Evolutionary conservation across 2,113 vertebrate species (phyloP), one percentile per base, ranked within the genome.

Genomic region (Corydoras maculifer): DNA sequence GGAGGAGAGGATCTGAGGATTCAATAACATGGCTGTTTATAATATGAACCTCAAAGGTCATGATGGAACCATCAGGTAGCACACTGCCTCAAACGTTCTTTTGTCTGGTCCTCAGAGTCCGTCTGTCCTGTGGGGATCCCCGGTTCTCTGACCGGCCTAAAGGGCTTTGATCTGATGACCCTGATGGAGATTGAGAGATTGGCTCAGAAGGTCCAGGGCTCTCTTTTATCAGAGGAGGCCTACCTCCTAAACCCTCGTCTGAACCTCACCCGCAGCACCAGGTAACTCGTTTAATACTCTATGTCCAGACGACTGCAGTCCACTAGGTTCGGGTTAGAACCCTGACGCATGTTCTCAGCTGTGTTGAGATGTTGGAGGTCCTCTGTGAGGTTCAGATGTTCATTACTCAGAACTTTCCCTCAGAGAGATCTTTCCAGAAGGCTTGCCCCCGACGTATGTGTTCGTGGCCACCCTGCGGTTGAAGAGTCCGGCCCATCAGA

Each of bases 381-480:
- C 35, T 43, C 35, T 43, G 35, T 43, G 7, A 43, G 7, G 35
- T 43, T 43, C 35, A 43, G 35, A 43, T 43, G 35, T 43, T 43
- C 35, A 43, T 43, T 43, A 4, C 35, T 43, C 35, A 43, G 4
- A 5, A 4, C 35, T 32, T 5, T 54, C 43, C 60, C 74, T 31
- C 75, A 87, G 86, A 60, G 72, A 79, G 9, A 80, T 87, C 69
- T 86, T 87, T 70, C 85, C 86, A 9, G 83, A 86, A 73, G 86
- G 86, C 8, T 81, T 87, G 5, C 86, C 86, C 49, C 86, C 84
- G 6, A 78, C 85, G 2, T 87, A 86, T 51, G 86, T 87, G 51
- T 83, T 87, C 72, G 85, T 87, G 75, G 75, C 85, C 67, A 87
- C 86, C 0, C 58, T 87, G 48, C 83, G 82, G 15, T 50, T 87